phyloP scores from a whole-genome alignment of 1,140 invertebrate genomes.

The Harpegnathos saltator region DNA sequence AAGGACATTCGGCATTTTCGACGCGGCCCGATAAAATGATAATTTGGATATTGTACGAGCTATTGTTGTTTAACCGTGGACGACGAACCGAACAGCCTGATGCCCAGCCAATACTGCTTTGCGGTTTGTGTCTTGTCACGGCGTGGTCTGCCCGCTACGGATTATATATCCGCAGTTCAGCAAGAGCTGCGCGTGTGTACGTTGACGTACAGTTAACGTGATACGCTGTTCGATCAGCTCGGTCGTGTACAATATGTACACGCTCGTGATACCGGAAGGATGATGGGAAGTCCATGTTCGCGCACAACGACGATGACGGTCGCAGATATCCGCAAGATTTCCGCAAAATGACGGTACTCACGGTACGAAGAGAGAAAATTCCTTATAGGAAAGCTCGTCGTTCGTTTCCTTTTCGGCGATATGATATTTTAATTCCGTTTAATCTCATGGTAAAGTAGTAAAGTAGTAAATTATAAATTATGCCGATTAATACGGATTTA shows the following conservation, averaged over 20 bases:
- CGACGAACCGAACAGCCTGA: neutral
- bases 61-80: conserved; percentile 2
- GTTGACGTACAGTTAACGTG: conserved; percentile 22
- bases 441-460: too few relatives aligned
- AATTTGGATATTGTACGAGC: conserved; percentile 23
- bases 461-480: too few relatives aligned
- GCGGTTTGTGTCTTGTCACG: conserved; percentile 32
- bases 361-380: neutral
- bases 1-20: neutral
- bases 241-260: conserved; percentile 5
- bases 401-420: too few relatives aligned
- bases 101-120: conserved; percentile 16
- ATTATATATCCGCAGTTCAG: conserved; percentile 2
- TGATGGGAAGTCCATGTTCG: neutral
- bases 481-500: too few relatives aligned
- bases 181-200: conserved; percentile 25
- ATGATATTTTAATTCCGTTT: too few relatives aligned
- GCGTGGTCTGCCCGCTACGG: conserved; percentile 29
- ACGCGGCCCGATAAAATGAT: neutral
- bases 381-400: too few relatives aligned
- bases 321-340: neutral
- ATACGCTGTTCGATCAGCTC: conserved; percentile 25
- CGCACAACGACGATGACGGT: neutral
- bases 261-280: conserved; percentile 11
- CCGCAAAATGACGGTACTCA: neutral